Percentiles rank a stretch among this genome's conserved stretches.
These are phyloP conservation scores for Dermolepida albohirtum DNA, from an alignment of 2,888 invertebrate genomes.

Conservation along the genomic window DNA sequence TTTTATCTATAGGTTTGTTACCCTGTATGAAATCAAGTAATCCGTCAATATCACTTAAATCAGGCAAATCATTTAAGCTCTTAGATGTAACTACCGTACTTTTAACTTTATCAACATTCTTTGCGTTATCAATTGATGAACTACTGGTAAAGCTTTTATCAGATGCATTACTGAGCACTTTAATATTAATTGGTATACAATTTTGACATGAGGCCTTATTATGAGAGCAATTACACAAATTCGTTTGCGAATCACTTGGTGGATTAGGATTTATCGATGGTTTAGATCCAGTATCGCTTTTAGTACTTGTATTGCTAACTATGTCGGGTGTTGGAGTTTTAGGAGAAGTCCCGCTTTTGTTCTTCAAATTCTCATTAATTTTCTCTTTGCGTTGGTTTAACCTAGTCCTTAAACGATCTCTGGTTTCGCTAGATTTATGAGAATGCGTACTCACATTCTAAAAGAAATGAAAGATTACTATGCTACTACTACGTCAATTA, in stretches of 20 bases:
- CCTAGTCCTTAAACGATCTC: conserved; percentile 60
- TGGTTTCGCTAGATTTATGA: conserved; percentile 59
- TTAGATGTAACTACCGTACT: conserved; percentile 4
- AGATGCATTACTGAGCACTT: conserved; percentile 26
- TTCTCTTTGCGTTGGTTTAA: conserved; percentile 57
- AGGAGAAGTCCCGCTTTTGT: conserved; percentile 21
- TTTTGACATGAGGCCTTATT: conserved; percentile 40
- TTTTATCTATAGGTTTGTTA: conserved; percentile 57
- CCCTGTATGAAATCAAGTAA: conserved; percentile 64
- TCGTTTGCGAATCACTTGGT: conserved; percentile 38
- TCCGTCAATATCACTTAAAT: conserved; percentile 57
- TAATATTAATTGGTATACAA: conserved; percentile 40
- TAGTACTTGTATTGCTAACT: neutral
- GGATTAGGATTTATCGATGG: conserved; percentile 37
- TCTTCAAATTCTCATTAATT: conserved; percentile 38
- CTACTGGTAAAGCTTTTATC: conserved; percentile 19
- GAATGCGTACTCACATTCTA: conserved; percentile 52
- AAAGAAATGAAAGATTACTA: conserved; percentile 4
- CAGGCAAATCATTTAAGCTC: conserved; percentile 28
- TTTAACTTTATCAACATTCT: conserved; percentile 27
- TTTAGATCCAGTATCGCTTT: conserved; percentile 15
- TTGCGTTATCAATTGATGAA: conserved; percentile 30
- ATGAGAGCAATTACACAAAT: conserved; percentile 31
- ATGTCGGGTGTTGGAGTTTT: conserved; percentile 32
- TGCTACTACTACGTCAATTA: neutral